Evolutionary conservation across 2,888 invertebrate species (phyloP).

Genomic region (Protonemura montana): DNA sequence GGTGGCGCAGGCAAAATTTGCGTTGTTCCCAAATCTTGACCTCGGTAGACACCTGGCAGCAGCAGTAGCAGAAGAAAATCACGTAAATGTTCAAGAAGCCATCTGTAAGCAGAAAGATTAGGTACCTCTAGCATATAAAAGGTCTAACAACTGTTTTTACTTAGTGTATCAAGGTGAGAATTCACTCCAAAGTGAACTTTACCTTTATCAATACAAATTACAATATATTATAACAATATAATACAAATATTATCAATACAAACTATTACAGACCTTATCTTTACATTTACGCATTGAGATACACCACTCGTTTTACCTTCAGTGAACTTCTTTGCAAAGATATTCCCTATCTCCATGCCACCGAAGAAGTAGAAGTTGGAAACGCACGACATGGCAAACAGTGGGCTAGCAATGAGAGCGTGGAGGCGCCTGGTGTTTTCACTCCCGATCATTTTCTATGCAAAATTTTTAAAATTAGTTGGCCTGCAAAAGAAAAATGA

Average conservation of each 20-base stretch:
- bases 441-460: conserved; percentile 57
- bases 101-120: conserved; percentile 55
- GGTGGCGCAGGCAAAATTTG: conserved; percentile 37
- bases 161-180: too few species aligned
- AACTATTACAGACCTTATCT: conserved; percentile 41
- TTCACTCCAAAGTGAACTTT: too few species aligned
- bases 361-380: conserved; percentile 91
- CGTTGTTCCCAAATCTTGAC: conserved; percentile 56
- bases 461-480: conserved; percentile 33
- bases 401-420: conserved; percentile 74
- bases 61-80: conserved; percentile 63
- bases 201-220: too few species aligned
- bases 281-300: too few species aligned
- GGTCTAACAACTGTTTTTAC: too few species aligned
- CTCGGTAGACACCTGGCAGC: conserved; percentile 66
- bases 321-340: conserved; percentile 70
- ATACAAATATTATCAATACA: too few species aligned
- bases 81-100: conserved; percentile 54
- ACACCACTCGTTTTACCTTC: conserved; percentile 55
- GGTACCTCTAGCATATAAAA: too few species aligned
- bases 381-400: conserved; percentile 80
- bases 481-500: too few species aligned
- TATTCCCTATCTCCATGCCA: conserved; percentile 75
- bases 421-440: conserved; percentile 68
- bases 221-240: too few species aligned